A percentile compares a stretch with the other conserved stretches of the same genome.
Conservation (phyloP, 1,140 invertebrate genomes). For the Sarcophaga peregrina region DNA sequence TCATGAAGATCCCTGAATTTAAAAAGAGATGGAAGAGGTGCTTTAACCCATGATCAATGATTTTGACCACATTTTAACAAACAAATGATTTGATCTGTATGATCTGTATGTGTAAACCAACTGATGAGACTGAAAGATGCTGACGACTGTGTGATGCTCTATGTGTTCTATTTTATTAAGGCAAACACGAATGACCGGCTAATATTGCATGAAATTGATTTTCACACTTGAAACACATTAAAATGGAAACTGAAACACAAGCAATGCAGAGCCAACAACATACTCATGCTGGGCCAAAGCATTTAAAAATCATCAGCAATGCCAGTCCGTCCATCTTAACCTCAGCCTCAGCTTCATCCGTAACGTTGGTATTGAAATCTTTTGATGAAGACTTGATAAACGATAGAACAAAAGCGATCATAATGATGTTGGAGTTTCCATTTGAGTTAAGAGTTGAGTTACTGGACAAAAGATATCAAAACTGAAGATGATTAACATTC, state of each 20-base stretch:
- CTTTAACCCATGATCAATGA: background rate
- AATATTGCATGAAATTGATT: constrained; percentile 63
- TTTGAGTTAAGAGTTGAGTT: background rate
- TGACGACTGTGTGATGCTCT: background rate
- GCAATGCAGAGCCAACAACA: background rate
- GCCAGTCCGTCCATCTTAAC: background rate
- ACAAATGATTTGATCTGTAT: background rate
- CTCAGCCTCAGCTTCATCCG: background rate
- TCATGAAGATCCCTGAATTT: background rate
- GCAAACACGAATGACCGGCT: constrained; percentile 31
- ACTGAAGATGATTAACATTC: constrained; percentile 26
- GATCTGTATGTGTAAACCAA: no score
- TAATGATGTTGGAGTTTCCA: background rate
- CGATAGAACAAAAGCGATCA: background rate
- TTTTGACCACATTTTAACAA: background rate
- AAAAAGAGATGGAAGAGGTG: background rate
- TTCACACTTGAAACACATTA: constrained; percentile 58
- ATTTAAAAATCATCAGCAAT: constrained; percentile 5
- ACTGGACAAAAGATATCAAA: constrained; percentile 27
- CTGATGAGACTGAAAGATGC: background rate
- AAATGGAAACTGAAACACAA: background rate
- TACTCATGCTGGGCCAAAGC: constrained; percentile 20
- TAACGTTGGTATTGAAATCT: background rate
- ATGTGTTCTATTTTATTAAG: background rate
- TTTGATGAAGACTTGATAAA: background rate